A percentile compares a stretch with the other conserved stretches of the same genome.
Conservation (phyloP, 2,888 invertebrate species). For the Phania funesta region DNA sequence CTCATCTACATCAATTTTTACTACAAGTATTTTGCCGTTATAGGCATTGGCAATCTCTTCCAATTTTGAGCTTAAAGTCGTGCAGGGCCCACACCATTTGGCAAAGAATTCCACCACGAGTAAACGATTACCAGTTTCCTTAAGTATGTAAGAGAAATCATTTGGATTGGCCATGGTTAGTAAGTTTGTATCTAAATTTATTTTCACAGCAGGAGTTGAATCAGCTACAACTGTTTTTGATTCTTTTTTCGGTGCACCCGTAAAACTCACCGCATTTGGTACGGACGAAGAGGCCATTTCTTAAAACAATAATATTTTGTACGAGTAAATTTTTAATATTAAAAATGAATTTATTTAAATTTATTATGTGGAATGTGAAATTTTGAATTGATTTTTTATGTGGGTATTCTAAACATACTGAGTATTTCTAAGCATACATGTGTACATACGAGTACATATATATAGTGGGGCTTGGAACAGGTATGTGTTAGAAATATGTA, state of each 20-base stretch:
- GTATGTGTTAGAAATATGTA: no score
- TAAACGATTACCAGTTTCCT: conserved; percentile 88
- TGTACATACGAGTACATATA: no score
- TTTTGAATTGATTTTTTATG: no score
- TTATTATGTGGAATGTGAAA: no score
- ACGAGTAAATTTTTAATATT: no score
- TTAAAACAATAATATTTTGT: background rate
- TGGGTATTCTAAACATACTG: no score
- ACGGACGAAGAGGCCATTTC: background rate
- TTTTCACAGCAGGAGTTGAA: background rate
- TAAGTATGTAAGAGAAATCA: conserved; percentile 86
- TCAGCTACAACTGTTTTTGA: background rate
- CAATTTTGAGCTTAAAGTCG: conserved; percentile 90
- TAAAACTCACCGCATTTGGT: background rate
- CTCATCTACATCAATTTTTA: conserved; percentile 92
- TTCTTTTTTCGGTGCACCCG: background rate
- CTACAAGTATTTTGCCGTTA: conserved; percentile 82
- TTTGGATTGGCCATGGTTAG: conserved; percentile 76
- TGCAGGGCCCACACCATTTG: conserved; percentile 96
- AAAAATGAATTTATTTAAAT: no score
- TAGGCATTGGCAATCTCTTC: conserved; percentile 85
- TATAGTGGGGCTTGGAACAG: no score
- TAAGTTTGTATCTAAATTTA: conserved; percentile 24
- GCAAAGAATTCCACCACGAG: conserved; percentile 95
- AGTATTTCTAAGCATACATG: no score